phyloP scores from a whole-genome alignment of 2,113 vertebrate genomes.

The Rhea pennata region DNA sequence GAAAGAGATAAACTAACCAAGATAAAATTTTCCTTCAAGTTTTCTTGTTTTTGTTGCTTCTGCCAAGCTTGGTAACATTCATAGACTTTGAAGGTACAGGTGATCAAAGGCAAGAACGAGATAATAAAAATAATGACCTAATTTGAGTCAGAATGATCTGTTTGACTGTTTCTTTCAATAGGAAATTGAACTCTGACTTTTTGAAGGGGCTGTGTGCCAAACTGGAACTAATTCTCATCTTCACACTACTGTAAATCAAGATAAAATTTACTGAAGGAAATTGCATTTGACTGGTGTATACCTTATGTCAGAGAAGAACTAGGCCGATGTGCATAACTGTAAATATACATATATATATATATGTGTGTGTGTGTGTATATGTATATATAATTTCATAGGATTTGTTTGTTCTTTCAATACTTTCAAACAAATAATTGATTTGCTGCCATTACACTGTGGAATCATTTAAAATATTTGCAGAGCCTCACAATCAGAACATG shows the following conservation, averaged over 20 bases:
- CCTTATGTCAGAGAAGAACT: background rate
- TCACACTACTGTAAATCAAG: background rate
- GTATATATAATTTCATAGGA: background rate
- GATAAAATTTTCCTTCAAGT: background rate
- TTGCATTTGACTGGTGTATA: background rate
- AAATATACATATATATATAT: background rate
- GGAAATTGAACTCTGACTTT: background rate
- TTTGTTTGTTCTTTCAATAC: background rate
- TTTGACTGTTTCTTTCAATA: background rate
- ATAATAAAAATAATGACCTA: background rate
- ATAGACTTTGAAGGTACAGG: background rate
- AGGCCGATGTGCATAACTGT: background rate
- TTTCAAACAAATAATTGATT: slow-evolving; percentile 16
- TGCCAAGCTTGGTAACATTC: background rate
- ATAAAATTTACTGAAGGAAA: background rate
- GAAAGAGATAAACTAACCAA: background rate
- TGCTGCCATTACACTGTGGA: background rate
- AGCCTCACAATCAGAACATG: background rate
- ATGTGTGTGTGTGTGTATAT: background rate
- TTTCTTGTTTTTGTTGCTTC: background rate
- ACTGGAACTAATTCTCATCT: background rate
- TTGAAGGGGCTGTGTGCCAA: background rate
- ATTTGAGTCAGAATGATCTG: background rate
- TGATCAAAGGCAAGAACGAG: background rate
- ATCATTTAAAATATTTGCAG: slow-evolving; percentile 28